Evolutionary conservation across 2,888 invertebrate genomes (phyloP).

Genomic region (Rotaria magnacalcarata): DNA sequence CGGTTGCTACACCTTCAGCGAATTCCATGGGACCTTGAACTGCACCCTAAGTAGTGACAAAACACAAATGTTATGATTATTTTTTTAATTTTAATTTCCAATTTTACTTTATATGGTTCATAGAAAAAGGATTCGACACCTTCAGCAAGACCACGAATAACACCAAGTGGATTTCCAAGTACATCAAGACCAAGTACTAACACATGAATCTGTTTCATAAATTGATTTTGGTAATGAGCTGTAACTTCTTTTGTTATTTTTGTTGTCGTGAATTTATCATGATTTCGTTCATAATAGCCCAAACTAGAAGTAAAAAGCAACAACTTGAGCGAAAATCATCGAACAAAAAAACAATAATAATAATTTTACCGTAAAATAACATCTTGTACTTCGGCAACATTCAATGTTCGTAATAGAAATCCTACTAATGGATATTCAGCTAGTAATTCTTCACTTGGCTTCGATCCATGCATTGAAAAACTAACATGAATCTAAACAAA

Average conservation of each 20-base stretch:
- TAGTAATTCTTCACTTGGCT: neutral
- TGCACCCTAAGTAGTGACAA: slow-evolving; percentile 61
- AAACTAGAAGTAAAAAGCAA: slow-evolving; percentile 1
- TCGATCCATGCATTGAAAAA: slow-evolving; percentile 78
- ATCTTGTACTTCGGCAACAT: slow-evolving; percentile 84
- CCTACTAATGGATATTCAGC: slow-evolving; percentile 34
- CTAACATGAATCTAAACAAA: slow-evolving; percentile 76
- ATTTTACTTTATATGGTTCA: slow-evolving; percentile 74
- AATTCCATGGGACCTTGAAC: slow-evolving; percentile 99
- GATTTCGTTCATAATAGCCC: slow-evolving; percentile 39
- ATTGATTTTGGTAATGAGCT: slow-evolving; percentile 64
- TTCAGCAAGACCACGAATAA: slow-evolving; percentile 86
- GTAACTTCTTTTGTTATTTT: slow-evolving; percentile 38
- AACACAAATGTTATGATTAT: neutral
- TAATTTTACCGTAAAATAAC: slow-evolving; percentile 79
- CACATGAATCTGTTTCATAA: slow-evolving; percentile 89
- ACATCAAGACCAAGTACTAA: slow-evolving; percentile 93
- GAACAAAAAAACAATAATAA: neutral
- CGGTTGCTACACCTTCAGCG: slow-evolving; percentile 87
- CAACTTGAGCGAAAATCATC: neutral
- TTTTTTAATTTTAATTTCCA: too few relatives aligned
- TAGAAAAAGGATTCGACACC: slow-evolving; percentile 98
- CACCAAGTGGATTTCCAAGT: slow-evolving; percentile 95
- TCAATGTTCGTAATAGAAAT: slow-evolving; percentile 12
- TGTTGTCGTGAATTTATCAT: slow-evolving; percentile 10